Percentiles rank a stretch among this genome's conserved stretches.
These are phyloP conservation scores for Cephalophus harveyi DNA, from an alignment of 2,113 vertebrate species.

Conservation along the genomic window DNA sequence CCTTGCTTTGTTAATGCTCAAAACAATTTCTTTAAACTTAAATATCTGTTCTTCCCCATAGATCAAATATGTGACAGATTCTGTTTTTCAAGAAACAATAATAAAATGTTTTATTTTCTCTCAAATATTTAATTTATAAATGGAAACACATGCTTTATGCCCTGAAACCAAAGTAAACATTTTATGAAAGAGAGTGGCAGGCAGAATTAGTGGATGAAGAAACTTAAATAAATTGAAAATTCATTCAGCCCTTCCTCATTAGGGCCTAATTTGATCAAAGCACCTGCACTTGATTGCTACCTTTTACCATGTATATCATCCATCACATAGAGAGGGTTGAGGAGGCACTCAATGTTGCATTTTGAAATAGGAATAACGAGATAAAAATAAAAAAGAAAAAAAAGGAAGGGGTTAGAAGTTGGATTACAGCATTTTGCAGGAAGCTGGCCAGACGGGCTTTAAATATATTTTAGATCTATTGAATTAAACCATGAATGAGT, in stretches of 20 bases:
- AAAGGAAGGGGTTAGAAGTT: not conserved
- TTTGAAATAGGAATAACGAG: constrained; percentile 33
- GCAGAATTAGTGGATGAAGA: not conserved
- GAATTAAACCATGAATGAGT: constrained; percentile 67
- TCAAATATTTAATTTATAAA: not conserved
- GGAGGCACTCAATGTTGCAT: not conserved
- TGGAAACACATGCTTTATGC: not conserved
- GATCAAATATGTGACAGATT: not conserved
- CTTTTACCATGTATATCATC: constrained; percentile 10
- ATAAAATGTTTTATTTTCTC: not conserved
- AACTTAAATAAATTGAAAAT: constrained; percentile 40
- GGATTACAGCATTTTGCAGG: constrained; percentile 34
- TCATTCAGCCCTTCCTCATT: not conserved
- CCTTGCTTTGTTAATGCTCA: not conserved
- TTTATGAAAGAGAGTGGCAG: not conserved
- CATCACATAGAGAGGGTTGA: not conserved
- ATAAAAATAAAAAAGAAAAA: constrained; percentile 20
- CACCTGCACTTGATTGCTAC: constrained; percentile 15
- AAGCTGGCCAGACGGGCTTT: constrained; percentile 39
- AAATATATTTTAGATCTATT: constrained; percentile 60
- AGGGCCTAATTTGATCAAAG: constrained; percentile 17
- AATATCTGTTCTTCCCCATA: not conserved
- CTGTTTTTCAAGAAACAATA: not conserved
- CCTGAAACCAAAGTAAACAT: constrained; percentile 1
- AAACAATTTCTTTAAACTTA: not conserved